Percentiles rank a stretch among this genome's conserved stretches.
phyloP scores from a whole-genome alignment of 1,140 invertebrate genomes.

The Conopomorpha cramerella region DNA sequence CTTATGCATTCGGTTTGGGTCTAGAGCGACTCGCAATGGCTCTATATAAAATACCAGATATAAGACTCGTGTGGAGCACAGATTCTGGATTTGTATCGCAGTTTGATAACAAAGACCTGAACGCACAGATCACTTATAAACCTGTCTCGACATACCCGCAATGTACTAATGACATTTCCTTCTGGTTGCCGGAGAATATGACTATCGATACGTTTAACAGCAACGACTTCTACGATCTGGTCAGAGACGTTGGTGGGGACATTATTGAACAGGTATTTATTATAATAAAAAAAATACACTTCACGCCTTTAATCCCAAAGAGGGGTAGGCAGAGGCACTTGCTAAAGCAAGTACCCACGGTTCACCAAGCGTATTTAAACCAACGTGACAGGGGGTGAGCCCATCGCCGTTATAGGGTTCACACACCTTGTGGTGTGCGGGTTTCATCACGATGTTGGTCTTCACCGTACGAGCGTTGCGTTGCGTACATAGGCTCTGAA shows the following conservation, averaged over 20 bases:
- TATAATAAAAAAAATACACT: no score
- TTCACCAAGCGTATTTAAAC: no score
- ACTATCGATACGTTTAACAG: constrained; percentile 61
- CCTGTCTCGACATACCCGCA: constrained; percentile 83
- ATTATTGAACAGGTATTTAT: constrained; percentile 87
- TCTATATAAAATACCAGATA: constrained; percentile 90
- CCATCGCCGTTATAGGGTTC: no score
- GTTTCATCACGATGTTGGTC: no score
- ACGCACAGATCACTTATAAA: constrained; percentile 67
- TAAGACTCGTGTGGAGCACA: constrained; percentile 86
- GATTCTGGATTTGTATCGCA: constrained; percentile 89
- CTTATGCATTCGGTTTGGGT: constrained; percentile 95
- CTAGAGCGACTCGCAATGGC: constrained; percentile 93
- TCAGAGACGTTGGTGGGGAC: constrained; percentile 79
- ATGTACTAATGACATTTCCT: constrained; percentile 94
- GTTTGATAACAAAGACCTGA: constrained; percentile 74
- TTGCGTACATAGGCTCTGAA: no score
- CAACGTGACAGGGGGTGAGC: no score
- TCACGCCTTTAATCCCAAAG: no score
- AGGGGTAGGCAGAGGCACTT: no score
- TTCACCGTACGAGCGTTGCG: no score
- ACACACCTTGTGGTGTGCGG: no score
- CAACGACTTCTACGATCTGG: constrained; percentile 92
- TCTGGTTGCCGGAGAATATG: constrained; percentile 81
- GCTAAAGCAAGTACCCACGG: no score